Base-by-base conservation (phyloP, 2,888 invertebrate genomes). In the Acronicta leporina region DNA sequence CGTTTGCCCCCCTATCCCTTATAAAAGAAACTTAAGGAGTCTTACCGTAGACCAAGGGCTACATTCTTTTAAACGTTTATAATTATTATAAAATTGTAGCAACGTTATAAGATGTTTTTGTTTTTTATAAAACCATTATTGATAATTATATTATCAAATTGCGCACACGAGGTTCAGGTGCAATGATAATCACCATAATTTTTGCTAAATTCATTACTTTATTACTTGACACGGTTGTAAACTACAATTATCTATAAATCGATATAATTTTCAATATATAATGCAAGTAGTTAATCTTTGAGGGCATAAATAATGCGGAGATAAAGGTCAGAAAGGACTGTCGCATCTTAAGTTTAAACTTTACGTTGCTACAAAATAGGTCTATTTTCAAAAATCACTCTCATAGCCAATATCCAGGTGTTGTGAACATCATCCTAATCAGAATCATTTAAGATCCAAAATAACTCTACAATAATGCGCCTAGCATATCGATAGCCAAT, bases 151-250 rank as follows among this genome's bases (percentile, higher is more conserved):
- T 73, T 14, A 65, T 73, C 51, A 65, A 68, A 65, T 52, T 62
- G 47, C 57, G 41, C 41, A 38, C 33, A n/a, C 5, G 11, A 15
- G 20, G 20, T 46, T 42, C 52, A 57, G 55, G 42, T 65, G 52
- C 44, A 51, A 38, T 6, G 16, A 4, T 16, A 53, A 65, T 53
- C 53, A 62, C 44, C 73, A 55, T 69, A 59, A 63, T 59, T 65
- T 65, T 68, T 47, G 14, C 45, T 54, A 56, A 66, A 72, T 65
- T 58, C 65, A 72, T 69, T 55, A 69, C 66, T 73, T 66, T 66
- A 73, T 62, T 66, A 73, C 70, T 51, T 71, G 62, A 69, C 69
- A 66, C 50, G 72, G 44, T 13, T 56, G 72, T 71, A 71, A 71
- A 66, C 55, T 54, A 47, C 53, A 69, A 71, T 69, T 66, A 69